Evolutionary conservation across 2,888 invertebrate species (phyloP), one percentile per base, ranked within the genome.

Genomic region (Sarcophaga rosellei): DNA sequence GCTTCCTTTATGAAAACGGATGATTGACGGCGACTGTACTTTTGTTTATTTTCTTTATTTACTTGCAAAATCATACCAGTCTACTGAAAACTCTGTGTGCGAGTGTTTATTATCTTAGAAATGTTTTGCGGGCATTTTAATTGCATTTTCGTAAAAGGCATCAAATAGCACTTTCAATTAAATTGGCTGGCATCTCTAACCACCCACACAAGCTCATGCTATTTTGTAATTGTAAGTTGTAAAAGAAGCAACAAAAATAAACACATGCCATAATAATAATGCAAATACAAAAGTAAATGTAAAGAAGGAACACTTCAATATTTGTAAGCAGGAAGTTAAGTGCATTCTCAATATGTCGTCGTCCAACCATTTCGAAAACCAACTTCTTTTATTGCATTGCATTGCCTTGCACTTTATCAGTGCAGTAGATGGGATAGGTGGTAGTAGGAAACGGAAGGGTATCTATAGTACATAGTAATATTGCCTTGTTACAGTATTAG

Each of bases 151-250:
- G 81, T 82, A 80, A 87, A 80, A 82, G 80, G 79, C 90, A 89
- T 90, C 91, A 90, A 89, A 91, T 92, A 92, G 92, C 91, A 91
- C 91, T 92, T 92, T 91, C 92, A 92, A 92, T 92, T 92, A 91
- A 91, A 90, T 90, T 82, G 88, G 74, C 85, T 85, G 80, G 75
- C 86, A 75, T 78, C 73, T 63, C 65, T 47, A 23, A 63, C 47
- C 80, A 53, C 59, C 3, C 15, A 15, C 17, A 53, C 17, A 15
- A 53, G 17, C 45, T 61, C 59, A 53, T 61, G 12, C 81, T 63
- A 21, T 53, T 21, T 74, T 17, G 3, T 0, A 65, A 65, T 66
- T 61, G 63, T 61, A 72, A 72, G n/a, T n/a, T n/a, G n/a, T n/a
- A n/a, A 59, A 81, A 73, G 4, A 53, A 21, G 17, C n/a, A 53